Conservation (phyloP, 2,797 vertebrate species). For the Rhabdophis nuchalis region DNA sequence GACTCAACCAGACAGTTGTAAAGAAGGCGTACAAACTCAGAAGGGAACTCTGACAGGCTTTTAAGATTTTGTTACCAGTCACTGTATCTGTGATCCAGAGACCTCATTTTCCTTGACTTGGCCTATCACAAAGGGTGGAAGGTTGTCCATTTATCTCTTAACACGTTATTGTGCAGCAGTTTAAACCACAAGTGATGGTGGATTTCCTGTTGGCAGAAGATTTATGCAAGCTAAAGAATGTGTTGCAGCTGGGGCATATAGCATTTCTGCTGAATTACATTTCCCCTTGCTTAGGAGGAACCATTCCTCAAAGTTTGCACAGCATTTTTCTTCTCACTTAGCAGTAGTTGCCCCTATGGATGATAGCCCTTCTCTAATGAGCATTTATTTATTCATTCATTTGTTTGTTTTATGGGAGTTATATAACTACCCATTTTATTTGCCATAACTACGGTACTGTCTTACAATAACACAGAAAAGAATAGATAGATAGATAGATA, state of each 20-base stretch:
- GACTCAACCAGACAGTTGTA: not conserved
- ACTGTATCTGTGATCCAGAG: not conserved
- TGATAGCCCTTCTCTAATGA: not conserved
- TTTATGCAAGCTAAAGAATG: not conserved
- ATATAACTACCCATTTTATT: not conserved
- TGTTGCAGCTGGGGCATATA: not conserved
- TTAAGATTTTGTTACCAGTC: not conserved
- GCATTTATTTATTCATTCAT: not conserved
- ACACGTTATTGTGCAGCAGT: not conserved
- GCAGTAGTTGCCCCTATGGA: not conserved
- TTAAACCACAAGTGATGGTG: not conserved
- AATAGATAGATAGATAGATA: not conserved
- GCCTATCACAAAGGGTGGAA: not conserved
- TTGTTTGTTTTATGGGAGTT: not conserved
- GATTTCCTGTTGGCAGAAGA: not conserved
- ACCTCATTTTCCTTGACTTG: not conserved
- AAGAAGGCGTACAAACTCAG: not conserved
- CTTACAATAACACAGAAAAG: not conserved
- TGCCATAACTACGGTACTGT: not conserved
- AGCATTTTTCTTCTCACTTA: not conserved
- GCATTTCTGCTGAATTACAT: not conserved
- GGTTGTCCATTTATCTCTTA: not conserved
- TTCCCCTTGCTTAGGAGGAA: not conserved
- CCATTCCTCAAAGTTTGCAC: not conserved
- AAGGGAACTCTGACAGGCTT: not conserved